Base-by-base conservation (phyloP, 1,140 invertebrate species). In the Achatina immaculata region DNA sequence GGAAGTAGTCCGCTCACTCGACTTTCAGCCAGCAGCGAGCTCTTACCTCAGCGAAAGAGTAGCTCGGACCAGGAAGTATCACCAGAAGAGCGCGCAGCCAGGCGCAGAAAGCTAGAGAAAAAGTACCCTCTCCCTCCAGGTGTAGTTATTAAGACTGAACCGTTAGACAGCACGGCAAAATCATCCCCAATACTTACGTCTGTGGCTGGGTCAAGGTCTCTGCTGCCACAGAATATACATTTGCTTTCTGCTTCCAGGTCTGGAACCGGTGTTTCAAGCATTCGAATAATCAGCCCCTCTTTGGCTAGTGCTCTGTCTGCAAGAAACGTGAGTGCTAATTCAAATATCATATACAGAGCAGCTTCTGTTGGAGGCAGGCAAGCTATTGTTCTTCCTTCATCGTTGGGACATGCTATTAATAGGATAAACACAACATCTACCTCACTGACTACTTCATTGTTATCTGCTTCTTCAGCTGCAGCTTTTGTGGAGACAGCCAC, bases 41-140 rank as follows among this genome's bases (percentile, higher is more conserved):
- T 80, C 11, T 58, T 80, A 71, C 78, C 78, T 31, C 66, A 80
- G 36, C 40, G 78, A 9, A 69, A 80, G 38, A 42, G 31, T 7
- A 43, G 28, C 34, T 6, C n/a, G 19, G 76, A 80, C 21, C 36
- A 72, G 28, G 65, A 69, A 55, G 11, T 83, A 68, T 77, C 83
- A 31, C 65, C 78, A 28, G 83, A 80, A 40, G 45, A 98, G 89
- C 89, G 97, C 97, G 91, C 97, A 97, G 1, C 96, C 96, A 88
- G 95, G 96, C 0, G 95, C 95, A 86, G 95, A 97, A 6, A 96
- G 96, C 91, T 98, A 96, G 0, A 97, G 96, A 11, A 96, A 95
- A 0, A 96, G 95, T 14, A 95, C 95, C 83, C 93, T 92, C 88
- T 94, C 94, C 0, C 95, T 95, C 75, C 92, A 94, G 0, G 83